Evolutionary conservation across 2,797 vertebrate species (phyloP), one percentile per base, ranked within the genome.

Genomic region (Sebastes hubbsi): DNA sequence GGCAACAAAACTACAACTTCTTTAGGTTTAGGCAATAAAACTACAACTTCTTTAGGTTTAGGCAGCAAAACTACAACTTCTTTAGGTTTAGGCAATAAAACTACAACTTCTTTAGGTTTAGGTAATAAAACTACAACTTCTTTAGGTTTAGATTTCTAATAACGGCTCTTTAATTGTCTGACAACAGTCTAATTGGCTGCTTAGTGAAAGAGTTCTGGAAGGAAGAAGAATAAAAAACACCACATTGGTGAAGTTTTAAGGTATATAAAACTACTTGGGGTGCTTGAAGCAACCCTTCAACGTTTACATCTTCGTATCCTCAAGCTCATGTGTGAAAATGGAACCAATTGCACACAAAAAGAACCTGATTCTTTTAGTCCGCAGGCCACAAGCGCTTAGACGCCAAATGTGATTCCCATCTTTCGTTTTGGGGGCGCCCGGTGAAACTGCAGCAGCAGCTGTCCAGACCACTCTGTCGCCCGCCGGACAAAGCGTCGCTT

Each of bases 401-500:
- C 18, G 55, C 84, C 63, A 74, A 86, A 82, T 80, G 83, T 72
- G 80, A 84, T 52, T 78, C 72, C 32, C 54, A 13, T 86, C 78
- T 80, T 84, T 70, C 4, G 46, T 75, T 65, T 16, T 34, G 13
- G 12, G 14, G 63, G 56, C 4, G n/a, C 7, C 14, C 6, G 7
- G 10, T 18, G 63, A 80, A 89, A 82, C 42, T 3, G 8, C 81
- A 27, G 9, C 82, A 30, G 78, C 91, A 93, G 90, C 93, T 93
- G 92, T 77, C 3, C 3, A 34, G 52, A 56, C 62, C 83, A 12
- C 42, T 89, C 85, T 56, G 75, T 81, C 58, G 55, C 4, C 20
- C 1, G 34, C 29, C 32, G 2, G 77, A 80, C 88, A 87, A 79
- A 88, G 75, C 78, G 2, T 30, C 10, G 55, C 76, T 80, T 85